Percentiles rank a stretch among this genome's conserved stretches.
phyloP scores from a whole-genome alignment of 2,888 invertebrate genomes.

The Caenorhabditis uteleia region DNA sequence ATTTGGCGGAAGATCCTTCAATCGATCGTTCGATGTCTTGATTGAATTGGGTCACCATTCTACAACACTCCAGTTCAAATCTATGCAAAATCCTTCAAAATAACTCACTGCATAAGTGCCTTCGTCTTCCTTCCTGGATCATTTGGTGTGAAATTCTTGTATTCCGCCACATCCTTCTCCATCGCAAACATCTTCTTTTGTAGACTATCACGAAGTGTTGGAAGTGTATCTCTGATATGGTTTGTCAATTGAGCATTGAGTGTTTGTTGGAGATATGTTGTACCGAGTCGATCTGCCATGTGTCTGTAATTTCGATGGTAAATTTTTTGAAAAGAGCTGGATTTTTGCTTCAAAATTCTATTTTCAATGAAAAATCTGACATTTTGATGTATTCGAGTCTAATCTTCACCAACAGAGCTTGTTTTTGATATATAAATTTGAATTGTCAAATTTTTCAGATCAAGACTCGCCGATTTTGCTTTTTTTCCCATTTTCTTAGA shows the following conservation, averaged over 20 bases:
- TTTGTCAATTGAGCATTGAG: constrained; percentile 97
- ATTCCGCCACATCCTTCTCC: constrained; percentile 98
- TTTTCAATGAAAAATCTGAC: too few relatives aligned
- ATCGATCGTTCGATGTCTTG: constrained; percentile 97
- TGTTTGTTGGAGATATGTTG: constrained; percentile 91
- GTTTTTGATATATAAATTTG: too few relatives aligned
- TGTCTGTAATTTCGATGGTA: constrained; percentile 75
- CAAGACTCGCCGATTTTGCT: too few relatives aligned
- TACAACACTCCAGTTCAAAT: constrained; percentile 71
- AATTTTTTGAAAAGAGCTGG: too few relatives aligned
- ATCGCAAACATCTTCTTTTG: constrained; percentile 93
- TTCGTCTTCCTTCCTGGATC: constrained; percentile 98
- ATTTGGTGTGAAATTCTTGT: constrained; percentile 95
- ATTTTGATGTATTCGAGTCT: too few relatives aligned
- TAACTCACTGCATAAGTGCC: constrained; percentile 95
- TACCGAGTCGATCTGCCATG: constrained; percentile 94
- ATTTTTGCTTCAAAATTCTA: too few relatives aligned
- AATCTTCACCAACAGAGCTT: too few relatives aligned
- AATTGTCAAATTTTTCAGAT: too few relatives aligned
- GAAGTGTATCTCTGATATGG: constrained; percentile 94
- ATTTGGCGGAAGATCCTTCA: constrained; percentile 81
- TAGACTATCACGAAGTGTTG: constrained; percentile 87
- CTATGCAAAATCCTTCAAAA: neutral
- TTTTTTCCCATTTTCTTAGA: too few relatives aligned
- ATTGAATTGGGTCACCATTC: constrained; percentile 97